Conservation (phyloP, 2,113 vertebrate species). For the Hippocampus abdominalis region DNA sequence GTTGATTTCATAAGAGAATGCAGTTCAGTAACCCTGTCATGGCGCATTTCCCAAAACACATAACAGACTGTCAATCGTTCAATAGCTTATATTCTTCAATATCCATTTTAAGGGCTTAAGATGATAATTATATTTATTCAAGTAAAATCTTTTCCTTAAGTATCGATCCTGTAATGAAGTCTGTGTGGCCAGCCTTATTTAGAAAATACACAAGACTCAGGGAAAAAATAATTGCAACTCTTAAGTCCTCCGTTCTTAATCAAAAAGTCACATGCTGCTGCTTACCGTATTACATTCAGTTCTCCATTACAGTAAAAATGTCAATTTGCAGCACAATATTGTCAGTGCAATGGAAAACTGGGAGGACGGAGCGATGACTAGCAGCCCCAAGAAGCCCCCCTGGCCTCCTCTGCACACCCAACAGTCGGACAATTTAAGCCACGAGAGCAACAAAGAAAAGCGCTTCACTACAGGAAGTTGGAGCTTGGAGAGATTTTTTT, state of each 20-base stretch:
- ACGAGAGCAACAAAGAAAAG: conserved; percentile 37
- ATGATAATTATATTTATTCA: conserved; percentile 42
- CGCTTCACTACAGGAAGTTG: conserved; percentile 62
- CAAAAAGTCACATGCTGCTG: conserved; percentile 17
- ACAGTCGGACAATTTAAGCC: conserved; percentile 45
- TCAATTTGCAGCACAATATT: conserved; percentile 39
- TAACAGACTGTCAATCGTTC: conserved; percentile 37
- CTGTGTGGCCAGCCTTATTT: conserved; percentile 16
- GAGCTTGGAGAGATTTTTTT: conserved; percentile 38
- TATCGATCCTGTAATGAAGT: conserved; percentile 26
- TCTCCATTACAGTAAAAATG: conserved; percentile 24
- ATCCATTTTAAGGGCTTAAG: conserved; percentile 47
- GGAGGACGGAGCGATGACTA: conserved; percentile 33
- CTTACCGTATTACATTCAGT: conserved; percentile 54
- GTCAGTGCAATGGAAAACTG: conserved; percentile 19
- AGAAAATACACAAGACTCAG: conserved; percentile 17
- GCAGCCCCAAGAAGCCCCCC: conserved; percentile 15
- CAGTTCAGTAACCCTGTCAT: conserved; percentile 46
- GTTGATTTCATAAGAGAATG: conserved; percentile 32
- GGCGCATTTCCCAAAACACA: conserved; percentile 12
- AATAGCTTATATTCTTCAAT: conserved; percentile 50
- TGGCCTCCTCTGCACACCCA: conserved; percentile 34
- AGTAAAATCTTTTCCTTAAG: conserved; percentile 50
- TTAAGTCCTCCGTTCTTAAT: conserved; percentile 5
- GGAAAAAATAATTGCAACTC: conserved; percentile 14